phyloP scores from a whole-genome alignment of 2,797 vertebrate species.

The Notoglanidium macrostoma region DNA sequence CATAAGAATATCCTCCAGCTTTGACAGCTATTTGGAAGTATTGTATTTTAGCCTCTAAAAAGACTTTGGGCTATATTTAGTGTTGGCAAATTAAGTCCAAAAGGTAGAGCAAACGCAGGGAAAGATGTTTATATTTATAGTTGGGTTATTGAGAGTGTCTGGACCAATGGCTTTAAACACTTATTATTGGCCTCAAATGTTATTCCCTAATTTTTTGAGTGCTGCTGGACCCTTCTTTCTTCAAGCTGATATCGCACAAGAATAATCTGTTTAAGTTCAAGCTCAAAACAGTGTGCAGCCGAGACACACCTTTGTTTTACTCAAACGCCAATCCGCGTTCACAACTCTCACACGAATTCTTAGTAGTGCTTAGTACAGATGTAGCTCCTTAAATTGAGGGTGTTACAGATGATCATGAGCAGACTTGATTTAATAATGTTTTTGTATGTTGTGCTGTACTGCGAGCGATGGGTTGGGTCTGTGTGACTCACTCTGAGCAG shows the following conservation, averaged over 20 bases:
- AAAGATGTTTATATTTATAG: background rate
- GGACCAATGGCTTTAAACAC: background rate
- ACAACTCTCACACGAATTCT: background rate
- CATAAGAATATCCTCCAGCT: slow-evolving; percentile 8
- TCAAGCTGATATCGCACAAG: background rate
- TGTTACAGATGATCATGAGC: background rate
- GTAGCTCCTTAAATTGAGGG: background rate
- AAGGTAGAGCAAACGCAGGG: background rate
- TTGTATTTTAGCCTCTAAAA: background rate
- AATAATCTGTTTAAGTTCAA: background rate
- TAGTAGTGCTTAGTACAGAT: background rate
- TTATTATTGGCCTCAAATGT: background rate
- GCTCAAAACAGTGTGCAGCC: background rate
- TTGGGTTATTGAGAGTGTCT: background rate
- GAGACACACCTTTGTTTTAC: background rate
- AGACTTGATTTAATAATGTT: background rate
- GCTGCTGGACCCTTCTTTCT: background rate
- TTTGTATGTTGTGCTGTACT: background rate
- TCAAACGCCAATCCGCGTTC: background rate
- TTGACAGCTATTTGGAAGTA: slow-evolving; percentile 9
- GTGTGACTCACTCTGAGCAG: slow-evolving; percentile 24
- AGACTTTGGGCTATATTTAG: background rate
- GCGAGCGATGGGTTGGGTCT: background rate
- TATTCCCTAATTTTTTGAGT: background rate
- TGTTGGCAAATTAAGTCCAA: background rate